Evolutionary conservation across 2,888 invertebrate genomes (phyloP).

Genomic region (Metellina segmentata): DNA sequence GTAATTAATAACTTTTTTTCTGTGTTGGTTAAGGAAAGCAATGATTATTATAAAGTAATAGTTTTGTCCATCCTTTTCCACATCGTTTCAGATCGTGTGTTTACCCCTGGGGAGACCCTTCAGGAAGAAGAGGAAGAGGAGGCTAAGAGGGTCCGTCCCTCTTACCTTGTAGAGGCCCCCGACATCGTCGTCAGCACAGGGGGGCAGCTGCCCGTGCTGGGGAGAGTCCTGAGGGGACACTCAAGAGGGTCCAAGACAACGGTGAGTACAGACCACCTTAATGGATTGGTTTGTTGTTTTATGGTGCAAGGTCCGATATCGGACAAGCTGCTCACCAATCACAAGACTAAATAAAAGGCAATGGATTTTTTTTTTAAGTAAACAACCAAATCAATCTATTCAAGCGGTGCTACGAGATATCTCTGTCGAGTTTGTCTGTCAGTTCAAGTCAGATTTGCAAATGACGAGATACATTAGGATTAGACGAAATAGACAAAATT

Average conservation of each 20-base stretch:
- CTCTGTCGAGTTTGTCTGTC: too few relatives aligned
- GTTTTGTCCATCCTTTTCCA: background rate
- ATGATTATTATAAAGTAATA: too few relatives aligned
- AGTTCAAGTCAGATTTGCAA: too few relatives aligned
- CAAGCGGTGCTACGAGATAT: too few relatives aligned
- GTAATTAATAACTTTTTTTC: too few relatives aligned
- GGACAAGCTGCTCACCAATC: too few relatives aligned
- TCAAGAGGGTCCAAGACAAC: background rate
- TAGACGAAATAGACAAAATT: too few relatives aligned
- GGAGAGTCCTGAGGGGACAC: constrained; percentile 23
- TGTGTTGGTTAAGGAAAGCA: too few relatives aligned
- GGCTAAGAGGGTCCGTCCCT: background rate
- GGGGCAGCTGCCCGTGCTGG: constrained; percentile 47
- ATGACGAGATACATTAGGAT: too few relatives aligned
- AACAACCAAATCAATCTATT: too few relatives aligned
- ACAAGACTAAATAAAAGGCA: too few relatives aligned
- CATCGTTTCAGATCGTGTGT: constrained; percentile 13
- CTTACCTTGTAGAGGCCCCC: constrained; percentile 52
- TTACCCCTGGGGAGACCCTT: constrained; percentile 62
- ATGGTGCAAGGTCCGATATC: background rate
- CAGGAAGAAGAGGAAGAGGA: constrained; percentile 66
- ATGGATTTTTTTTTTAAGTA: too few relatives aligned
- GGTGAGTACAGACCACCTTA: background rate
- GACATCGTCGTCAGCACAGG: constrained; percentile 74
- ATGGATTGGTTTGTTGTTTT: background rate